phyloP scores from a whole-genome alignment of 2,797 vertebrate genomes.

The Catharus ustulatus region DNA sequence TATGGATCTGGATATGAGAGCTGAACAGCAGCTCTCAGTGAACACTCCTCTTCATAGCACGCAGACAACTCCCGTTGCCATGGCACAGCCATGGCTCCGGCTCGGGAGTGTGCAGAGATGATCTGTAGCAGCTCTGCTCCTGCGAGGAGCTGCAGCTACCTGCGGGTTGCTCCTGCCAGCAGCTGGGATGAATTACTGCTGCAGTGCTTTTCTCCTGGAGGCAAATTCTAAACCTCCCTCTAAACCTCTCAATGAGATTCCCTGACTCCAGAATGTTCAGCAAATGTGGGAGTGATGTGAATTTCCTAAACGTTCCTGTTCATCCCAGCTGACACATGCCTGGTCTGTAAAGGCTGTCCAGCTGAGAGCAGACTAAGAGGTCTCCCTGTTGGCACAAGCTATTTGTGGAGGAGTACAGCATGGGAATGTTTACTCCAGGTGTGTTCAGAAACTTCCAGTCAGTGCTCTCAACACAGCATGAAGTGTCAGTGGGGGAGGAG shows the following conservation, averaged over 20 bases:
- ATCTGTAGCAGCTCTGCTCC: not conserved
- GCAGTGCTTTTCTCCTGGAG: not conserved
- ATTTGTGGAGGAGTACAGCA: not conserved
- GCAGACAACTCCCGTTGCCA: conserved; percentile 21
- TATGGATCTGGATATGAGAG: not conserved
- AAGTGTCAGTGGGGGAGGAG: not conserved
- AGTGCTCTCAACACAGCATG: rapidly evolving
- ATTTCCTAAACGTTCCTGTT: not conserved
- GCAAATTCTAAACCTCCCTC: not conserved
- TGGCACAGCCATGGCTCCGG: not conserved
- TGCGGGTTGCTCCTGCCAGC: not conserved
- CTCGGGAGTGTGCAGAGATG: not conserved
- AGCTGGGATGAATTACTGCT: not conserved
- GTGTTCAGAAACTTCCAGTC: not conserved
- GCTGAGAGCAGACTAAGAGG: not conserved
- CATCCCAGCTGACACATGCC: not conserved
- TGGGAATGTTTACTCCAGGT: rapidly evolving
- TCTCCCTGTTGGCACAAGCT: not conserved
- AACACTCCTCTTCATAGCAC: not conserved
- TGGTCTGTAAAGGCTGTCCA: not conserved
- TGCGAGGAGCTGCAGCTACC: rapidly evolving
- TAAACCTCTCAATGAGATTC: not conserved
- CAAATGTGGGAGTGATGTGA: not conserved
- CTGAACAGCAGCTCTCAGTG: not conserved
- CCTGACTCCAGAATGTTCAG: not conserved